phyloP scores from a whole-genome alignment of 1,140 invertebrate genomes.

The Littorina saxatilis region DNA sequence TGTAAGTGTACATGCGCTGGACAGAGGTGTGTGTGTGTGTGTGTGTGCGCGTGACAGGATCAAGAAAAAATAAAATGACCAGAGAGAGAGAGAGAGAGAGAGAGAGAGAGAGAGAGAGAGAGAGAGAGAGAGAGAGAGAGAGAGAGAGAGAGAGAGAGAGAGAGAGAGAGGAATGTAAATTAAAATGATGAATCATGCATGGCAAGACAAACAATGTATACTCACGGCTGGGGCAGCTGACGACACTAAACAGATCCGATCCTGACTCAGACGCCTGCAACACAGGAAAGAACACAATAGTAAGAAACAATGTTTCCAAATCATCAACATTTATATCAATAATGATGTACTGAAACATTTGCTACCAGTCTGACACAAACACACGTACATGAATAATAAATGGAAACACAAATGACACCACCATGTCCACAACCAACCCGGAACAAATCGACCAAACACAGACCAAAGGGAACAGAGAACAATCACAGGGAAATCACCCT shows the following conservation, averaged over 20 bases:
- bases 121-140: background rate
- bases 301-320: too few species aligned
- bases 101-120: background rate
- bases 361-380: background rate
- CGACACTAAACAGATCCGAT: constrained; percentile 83
- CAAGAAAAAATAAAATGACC: too few species aligned
- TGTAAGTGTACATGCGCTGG: too few species aligned
- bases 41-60: too few species aligned
- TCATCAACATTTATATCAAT: background rate
- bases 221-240: constrained; percentile 40
- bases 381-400: background rate
- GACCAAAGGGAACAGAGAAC: too few species aligned
- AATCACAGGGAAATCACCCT: too few species aligned
- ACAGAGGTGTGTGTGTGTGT: too few species aligned
- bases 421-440: background rate
- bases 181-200: background rate
- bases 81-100: background rate
- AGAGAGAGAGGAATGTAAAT: background rate
- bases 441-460: too few species aligned
- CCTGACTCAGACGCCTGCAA: constrained; percentile 79
- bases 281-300: constrained; percentile 31
- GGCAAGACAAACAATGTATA: constrained; percentile 3
- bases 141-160: background rate
- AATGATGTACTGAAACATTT: background rate
- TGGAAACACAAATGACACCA: background rate